Evolutionary conservation across 2,888 invertebrate genomes (phyloP), one percentile per base, ranked within the genome.

Genomic region (Linnaemya tessellans): DNA sequence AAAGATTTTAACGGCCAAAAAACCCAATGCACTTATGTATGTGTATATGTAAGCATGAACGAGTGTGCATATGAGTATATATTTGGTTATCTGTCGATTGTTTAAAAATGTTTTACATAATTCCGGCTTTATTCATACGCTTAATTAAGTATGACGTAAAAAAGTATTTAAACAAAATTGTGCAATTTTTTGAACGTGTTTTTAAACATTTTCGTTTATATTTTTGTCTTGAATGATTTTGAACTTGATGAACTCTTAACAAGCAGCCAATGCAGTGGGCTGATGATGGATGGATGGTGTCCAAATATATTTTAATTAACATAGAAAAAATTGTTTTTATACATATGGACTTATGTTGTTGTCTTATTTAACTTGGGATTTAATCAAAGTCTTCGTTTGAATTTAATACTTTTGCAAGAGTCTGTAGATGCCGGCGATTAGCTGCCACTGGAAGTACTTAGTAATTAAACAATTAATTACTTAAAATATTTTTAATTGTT

Each of bases 161-260:
- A 80, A 84, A 54, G 41, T 75, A 49, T 62, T 68, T 49, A 78
- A 79, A 43, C 49, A 51, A 81, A 51, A 56, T 85, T 85, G 81
- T 81, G 81, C 79, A 85, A 85, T 82, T 67, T 85, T 68, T 51
- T 41, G 10, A 60, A 68, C 35, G 22, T n/a, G 43, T 38, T 54
- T 64, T 71, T 20, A 46, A 51, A 25, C 60, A 60, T 62, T 60
- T 46, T 46, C 43, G 22, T 54, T 54, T 25, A 20, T 25, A 10
- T 41, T 30, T 46, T 71, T 58, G 13, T 35, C n/a, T 22, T 46
- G 25, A 46, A 75, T 77, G 73, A 73, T 81, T 82, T 81, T 85
- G 81, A 85, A 85, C 81, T 85, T 70, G 68, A 41, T 81, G 81
- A 84, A 84, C 81, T 81, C 71, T 77, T 62, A 43, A 78, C 56